Percentiles rank a stretch among this genome's conserved stretches.
Evolutionary conservation across 2,797 vertebrate genomes (phyloP).

Genomic region (Falco concolor): DNA sequence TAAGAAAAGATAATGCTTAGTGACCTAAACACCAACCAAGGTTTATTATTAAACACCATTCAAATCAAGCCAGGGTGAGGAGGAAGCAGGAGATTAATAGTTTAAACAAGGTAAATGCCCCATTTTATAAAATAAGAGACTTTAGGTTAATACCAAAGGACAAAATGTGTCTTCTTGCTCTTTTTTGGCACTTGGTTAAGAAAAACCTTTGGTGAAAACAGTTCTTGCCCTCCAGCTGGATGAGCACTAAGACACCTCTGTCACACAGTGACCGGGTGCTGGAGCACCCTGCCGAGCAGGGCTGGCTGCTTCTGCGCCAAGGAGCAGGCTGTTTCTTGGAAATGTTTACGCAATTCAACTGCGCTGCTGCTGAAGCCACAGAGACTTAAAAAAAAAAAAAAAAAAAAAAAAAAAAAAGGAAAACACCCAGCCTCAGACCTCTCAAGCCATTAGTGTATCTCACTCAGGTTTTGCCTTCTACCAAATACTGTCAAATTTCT

Average conservation of each 20-base stretch:
- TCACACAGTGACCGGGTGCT: neutral
- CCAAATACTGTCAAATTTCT: neutral
- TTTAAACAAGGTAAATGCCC: neutral
- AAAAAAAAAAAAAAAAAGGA: neutral
- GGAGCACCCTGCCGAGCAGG: neutral
- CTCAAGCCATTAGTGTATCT: neutral
- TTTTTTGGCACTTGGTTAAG: neutral
- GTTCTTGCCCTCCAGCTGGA: neutral
- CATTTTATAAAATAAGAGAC: neutral
- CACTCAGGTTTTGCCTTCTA: neutral
- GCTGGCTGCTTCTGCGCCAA: neutral
- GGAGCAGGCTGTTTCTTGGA: constrained; percentile 24
- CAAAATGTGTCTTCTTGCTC: neutral
- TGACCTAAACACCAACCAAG: neutral
- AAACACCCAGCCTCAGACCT: neutral
- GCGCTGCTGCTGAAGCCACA: neutral
- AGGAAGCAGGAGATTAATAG: neutral
- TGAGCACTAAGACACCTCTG: neutral
- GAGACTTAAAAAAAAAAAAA: neutral
- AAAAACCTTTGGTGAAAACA: neutral
- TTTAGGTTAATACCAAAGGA: neutral
- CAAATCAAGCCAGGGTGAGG: neutral
- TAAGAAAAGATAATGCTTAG: neutral
- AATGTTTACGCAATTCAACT: constrained; percentile 9
- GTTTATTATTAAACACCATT: neutral